Evolutionary conservation across 2,797 vertebrate species (phyloP).

Genomic region (Ispidina picta): DNA sequence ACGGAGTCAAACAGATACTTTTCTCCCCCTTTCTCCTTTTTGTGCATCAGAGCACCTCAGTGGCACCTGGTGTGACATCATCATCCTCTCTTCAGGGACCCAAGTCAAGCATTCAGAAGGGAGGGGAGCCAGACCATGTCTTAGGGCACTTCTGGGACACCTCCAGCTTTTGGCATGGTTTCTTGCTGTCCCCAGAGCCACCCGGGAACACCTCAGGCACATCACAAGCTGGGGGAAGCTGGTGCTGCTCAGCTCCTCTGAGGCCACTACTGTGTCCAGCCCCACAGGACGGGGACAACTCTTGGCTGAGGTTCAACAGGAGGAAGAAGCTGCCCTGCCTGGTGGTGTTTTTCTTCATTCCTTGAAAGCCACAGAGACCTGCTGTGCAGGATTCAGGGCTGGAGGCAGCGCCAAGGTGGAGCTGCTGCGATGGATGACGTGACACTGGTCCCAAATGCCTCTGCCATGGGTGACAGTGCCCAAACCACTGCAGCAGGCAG

Average conservation of each 20-base stretch:
- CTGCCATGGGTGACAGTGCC: neutral
- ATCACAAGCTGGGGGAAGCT: neutral
- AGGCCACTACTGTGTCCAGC: fast-evolving
- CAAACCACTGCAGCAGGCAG: neutral
- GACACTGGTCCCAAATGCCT: neutral
- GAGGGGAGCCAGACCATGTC: fast-evolving
- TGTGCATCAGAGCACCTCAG: neutral
- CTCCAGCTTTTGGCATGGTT: neutral
- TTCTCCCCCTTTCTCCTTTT: neutral
- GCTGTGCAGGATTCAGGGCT: neutral
- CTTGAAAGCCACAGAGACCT: constrained; percentile 13
- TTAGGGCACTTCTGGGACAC: neutral
- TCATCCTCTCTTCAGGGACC: neutral
- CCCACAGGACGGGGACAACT: fast-evolving
- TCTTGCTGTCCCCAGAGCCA: neutral
- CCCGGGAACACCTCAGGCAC: neutral
- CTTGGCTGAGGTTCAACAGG: neutral
- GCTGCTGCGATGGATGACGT: neutral
- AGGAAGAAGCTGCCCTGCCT: neutral
- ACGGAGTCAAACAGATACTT: neutral
- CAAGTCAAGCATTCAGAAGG: neutral
- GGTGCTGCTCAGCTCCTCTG: neutral
- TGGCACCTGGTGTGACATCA: neutral
- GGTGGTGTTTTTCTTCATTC: constrained; percentile 55
- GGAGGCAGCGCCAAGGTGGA: neutral